Evolutionary conservation across 2,113 vertebrate genomes (phyloP).

Genomic region (Ageneiosus marmoratus): DNA sequence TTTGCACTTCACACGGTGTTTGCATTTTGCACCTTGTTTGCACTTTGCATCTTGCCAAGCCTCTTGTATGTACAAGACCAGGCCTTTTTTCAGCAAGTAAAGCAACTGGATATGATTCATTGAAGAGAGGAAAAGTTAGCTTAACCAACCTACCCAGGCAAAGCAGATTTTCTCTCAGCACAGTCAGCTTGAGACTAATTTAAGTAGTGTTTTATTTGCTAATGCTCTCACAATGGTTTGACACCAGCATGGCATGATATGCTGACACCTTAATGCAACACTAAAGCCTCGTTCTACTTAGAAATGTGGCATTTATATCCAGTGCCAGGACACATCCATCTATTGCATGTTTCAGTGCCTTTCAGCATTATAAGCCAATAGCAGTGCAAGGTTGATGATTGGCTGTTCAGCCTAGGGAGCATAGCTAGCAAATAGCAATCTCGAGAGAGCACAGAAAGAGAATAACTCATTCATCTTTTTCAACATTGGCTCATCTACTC

Average conservation of each 20-base stretch:
- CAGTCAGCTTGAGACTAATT: not conserved
- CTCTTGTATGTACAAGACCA: not conserved
- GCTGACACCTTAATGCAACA: not conserved
- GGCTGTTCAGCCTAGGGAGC: slow-evolving; percentile 10
- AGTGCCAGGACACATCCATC: not conserved
- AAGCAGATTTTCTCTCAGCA: not conserved
- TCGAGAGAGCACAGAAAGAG: not conserved
- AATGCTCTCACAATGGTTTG: too few species aligned
- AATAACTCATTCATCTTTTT: slow-evolving; percentile 16
- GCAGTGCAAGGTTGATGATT: not conserved
- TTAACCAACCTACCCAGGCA: not conserved
- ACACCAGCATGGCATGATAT: not conserved
- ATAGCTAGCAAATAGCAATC: slow-evolving; percentile 2
- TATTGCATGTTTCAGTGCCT: not conserved
- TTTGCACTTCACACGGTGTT: slow-evolving; percentile 3
- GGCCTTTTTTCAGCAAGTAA: not conserved
- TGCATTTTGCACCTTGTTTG: slow-evolving; percentile 19
- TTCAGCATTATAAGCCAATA: not conserved
- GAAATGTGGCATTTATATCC: not conserved
- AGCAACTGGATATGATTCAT: not conserved
- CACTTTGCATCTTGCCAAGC: slow-evolving; percentile 5
- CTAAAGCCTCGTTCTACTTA: slow-evolving; percentile 3
- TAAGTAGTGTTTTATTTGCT: not conserved
- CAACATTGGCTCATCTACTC: not conserved
- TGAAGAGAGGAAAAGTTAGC: not conserved